phyloP scores from a whole-genome alignment of 2,113 vertebrate genomes.

The Natator depressus region DNA sequence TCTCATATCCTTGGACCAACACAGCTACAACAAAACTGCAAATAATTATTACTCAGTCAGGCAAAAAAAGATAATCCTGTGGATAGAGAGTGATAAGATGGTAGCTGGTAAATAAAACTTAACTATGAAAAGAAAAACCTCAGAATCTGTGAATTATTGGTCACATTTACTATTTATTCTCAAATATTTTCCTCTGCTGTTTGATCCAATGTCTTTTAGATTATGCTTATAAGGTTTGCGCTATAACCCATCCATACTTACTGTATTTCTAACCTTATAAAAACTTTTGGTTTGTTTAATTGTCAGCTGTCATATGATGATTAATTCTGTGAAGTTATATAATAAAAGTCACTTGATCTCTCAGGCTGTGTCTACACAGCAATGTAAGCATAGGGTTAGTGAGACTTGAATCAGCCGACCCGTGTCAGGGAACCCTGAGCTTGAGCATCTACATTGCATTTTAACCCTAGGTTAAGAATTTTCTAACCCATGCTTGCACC shows the following conservation, averaged over 20 bases:
- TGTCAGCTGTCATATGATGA: not conserved
- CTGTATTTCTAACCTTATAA: not conserved
- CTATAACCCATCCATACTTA: not conserved
- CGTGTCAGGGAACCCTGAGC: too few relatives aligned
- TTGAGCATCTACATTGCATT: too few relatives aligned
- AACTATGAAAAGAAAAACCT: not conserved
- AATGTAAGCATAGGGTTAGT: too few relatives aligned
- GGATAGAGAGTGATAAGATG: not conserved
- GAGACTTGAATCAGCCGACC: too few relatives aligned
- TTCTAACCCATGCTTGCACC: too few relatives aligned
- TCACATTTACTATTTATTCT: not conserved
- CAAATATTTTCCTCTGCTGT: not conserved
- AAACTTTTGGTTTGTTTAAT: not conserved
- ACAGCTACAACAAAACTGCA: too few relatives aligned
- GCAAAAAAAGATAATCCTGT: not conserved
- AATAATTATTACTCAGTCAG: not conserved
- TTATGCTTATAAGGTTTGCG: not conserved
- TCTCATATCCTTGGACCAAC: too few relatives aligned
- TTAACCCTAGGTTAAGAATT: too few relatives aligned
- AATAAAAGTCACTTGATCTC: not conserved
- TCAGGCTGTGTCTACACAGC: too few relatives aligned
- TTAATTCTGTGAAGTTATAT: not conserved
- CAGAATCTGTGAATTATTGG: not conserved
- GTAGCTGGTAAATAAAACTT: not conserved
- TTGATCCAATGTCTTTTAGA: not conserved